Base-by-base conservation (phyloP, 2,888 invertebrate species). In the Sisyra nigra region DNA sequence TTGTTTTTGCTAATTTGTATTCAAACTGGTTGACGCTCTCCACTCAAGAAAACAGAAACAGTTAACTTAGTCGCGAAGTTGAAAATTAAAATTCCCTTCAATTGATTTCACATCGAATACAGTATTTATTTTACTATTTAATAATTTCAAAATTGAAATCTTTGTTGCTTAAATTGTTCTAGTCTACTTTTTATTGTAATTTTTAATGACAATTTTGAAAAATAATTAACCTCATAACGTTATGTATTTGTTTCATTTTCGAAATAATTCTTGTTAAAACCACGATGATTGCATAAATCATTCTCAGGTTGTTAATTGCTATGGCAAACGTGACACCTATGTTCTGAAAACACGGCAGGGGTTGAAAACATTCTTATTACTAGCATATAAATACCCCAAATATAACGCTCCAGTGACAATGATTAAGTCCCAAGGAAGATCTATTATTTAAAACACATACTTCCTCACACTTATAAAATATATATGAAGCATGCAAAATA, bases 271-370 rank as follows among this genome's bases (percentile, higher is more conserved):
- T 24, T 24, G 24, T 24, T 41, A 41, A 41, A 32, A 41, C 31
- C 41, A 31, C 41, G 29, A 15, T 14, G 17, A 18, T 31, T 32
- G 15, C 24, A 36, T 42, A 42, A 42, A 42, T 42, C 42, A 42
- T 42, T 42, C 35, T 18, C 17, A 35, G 15, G 42, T 42, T 36
- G 42, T 42, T 42, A 42, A 42, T 42, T 42, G 42, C 42, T 34
- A 33, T 17, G 29, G 10, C 10, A 29, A 11, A 39, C 39, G 29
- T 35, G 35, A 35, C 42, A 32, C 31, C 41, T 15, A 31, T 15
- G 11, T 32, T 32, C n/a, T 60, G 60, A 59, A 59, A 60, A 61
- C 61, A 61, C 55, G 58, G 54, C 40, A 35, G 41, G 40, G 43
- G 41, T 33, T 41, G 38, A 46, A 40, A 45, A 45, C 48, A 45